Base-by-base conservation (phyloP, 2,113 vertebrate genomes). In the Carassius gibelio region DNA sequence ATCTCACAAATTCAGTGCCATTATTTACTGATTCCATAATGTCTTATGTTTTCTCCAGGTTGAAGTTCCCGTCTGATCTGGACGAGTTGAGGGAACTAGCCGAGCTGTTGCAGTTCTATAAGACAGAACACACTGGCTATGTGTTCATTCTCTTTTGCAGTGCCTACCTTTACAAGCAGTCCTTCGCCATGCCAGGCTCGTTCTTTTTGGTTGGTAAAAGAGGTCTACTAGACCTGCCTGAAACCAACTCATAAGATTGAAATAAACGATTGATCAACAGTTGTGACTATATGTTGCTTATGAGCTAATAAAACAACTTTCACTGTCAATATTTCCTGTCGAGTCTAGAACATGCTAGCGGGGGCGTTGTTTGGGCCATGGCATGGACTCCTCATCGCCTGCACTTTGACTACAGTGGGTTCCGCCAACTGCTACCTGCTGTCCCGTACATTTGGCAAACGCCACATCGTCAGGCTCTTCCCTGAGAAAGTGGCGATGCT, bases 111-210 rank as follows among this genome's bases (percentile, higher is more conserved):
- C 94, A 93, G 86, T 96, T 96, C 68, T 99, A 98, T 88, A 96
- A 96, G 89, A 91, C 87, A 81, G 95, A 97, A 85, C 96, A 99
- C 87, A 91, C 95, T 5, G 85, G 92, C 84, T 97, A 97, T 9
- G 96, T 99, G 30, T 92, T 98, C 88, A 89, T 97, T 82, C 95
- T 99, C 17, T 99, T 97, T 95, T 98, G 96, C 81, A 96, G 95
- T 8, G 97, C 98, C 6, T 99, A 99, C 92, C 95, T 99, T 42
- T 99, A 99, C 91, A 99, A 99, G 69, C 98, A 99, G 94, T 96
- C 95, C 86, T 99, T 99, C 83, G 98, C 97, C 91, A 98, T 99
- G 68, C 98, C 98, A 0, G 98, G 98, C 52, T 99, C 98, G 84
- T 96, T 97, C 86, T 96, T 99, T 50, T 93, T 99, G 97, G 98